Conservation (phyloP, 2,888 invertebrate species). For the Apodemia mormo region DNA sequence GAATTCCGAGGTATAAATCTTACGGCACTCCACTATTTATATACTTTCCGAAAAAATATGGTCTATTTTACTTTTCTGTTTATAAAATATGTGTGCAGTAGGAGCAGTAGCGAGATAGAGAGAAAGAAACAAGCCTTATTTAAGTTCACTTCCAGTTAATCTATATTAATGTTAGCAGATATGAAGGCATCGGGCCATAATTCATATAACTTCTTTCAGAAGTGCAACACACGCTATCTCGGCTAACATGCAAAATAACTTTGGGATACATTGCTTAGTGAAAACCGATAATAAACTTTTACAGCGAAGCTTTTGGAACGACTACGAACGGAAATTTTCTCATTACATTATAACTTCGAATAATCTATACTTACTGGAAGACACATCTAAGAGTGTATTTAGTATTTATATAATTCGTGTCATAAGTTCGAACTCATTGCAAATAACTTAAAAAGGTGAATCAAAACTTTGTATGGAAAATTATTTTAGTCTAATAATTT, state of each 20-base stretch:
- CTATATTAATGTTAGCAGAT: constrained; percentile 15
- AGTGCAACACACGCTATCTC: constrained; percentile 68
- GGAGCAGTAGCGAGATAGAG: no score
- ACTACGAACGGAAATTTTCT: constrained; percentile 28
- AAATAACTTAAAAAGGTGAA: no score
- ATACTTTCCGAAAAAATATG: no score
- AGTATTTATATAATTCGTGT: no score
- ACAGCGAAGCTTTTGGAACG: constrained; percentile 27
- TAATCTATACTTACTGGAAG: neutral
- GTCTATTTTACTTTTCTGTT: no score
- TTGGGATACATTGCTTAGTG: constrained; percentile 60
- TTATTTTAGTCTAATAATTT: no score
- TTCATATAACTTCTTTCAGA: constrained; percentile 65
- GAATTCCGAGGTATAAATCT: no score
- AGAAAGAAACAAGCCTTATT: neutral
- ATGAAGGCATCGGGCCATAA: constrained; percentile 51
- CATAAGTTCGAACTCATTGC: no score
- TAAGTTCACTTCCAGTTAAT: neutral
- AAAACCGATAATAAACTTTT: constrained; percentile 67
- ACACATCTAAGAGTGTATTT: neutral
- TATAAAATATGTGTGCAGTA: no score
- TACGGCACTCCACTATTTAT: no score
- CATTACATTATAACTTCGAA: neutral
- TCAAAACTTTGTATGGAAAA: no score
- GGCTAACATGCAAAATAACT: constrained; percentile 72